Evolutionary conservation across 2,888 invertebrate species (phyloP), one percentile per base, ranked within the genome.

Genomic region (Deroplatys truncata): DNA sequence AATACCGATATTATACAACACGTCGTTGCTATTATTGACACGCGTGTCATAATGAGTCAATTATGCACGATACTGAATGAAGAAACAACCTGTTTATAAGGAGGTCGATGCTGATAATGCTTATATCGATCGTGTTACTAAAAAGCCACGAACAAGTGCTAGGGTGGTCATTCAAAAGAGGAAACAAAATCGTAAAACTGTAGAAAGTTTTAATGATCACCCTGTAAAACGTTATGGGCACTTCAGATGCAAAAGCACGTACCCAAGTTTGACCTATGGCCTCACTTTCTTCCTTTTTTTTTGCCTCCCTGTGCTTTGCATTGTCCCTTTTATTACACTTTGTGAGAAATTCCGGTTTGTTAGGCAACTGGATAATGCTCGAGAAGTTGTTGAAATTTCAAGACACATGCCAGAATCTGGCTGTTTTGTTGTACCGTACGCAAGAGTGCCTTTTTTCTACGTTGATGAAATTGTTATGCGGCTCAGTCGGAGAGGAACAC

Each of bases 311-410:
- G 7, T 72, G 20, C 20, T 25, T 43, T 13, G 43, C 43, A 43
- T 43, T 43, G 43, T 43, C 56, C 25, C 16, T 82, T 83, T 82
- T 87, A 35, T 25, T 72, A 72, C 25, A 72, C 82, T 87, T 87
- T 83, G 83, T 87, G 82, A 87, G 87, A 83, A 87, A 87, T 87
- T 87, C 87, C 83, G 83, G 83, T 87, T 87, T 82, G 83, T 35
- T 86, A 87, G 35, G 35, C 87, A 87, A 83, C 83, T 82, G 35
- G 82, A 35, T 87, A 87, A 72, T 72, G 25, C 56, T 7, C 5
- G 56, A 72, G 56, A 35, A 83, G 87, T 87, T 82, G 87, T 87
- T 35, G 87, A 87, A 83, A 86, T 86, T 86, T 82, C 82, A 72
- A 56, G 86, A 86, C 86, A 87, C 83, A 87, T 87, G 87, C n/a